phyloP scores from a whole-genome alignment of 2,113 vertebrate genomes.

The Oryzias woworae region DNA sequence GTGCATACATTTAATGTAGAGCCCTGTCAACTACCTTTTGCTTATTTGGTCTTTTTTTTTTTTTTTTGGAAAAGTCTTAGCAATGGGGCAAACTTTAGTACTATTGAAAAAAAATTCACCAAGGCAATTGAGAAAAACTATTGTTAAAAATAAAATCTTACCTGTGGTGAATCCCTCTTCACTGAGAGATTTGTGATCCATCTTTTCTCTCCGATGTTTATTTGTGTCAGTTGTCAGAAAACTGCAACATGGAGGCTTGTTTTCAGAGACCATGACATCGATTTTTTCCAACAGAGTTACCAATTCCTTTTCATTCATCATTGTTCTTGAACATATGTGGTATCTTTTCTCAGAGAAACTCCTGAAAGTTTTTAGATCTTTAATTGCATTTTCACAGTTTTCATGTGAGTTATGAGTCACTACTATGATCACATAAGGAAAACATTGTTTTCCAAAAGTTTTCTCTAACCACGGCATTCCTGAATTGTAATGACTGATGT shows the following conservation, averaged over 20 bases:
- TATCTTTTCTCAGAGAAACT: slow-evolving; percentile 28
- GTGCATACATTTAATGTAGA: too few relatives aligned
- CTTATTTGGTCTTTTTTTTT: too few relatives aligned
- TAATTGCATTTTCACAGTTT: slow-evolving; percentile 15
- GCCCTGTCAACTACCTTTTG: too few relatives aligned
- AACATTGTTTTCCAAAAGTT: slow-evolving; percentile 13
- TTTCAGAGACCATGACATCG: slow-evolving; percentile 37
- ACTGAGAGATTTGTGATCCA: not conserved
- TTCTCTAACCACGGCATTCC: slow-evolving; percentile 28
- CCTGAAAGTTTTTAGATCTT: slow-evolving; percentile 13
- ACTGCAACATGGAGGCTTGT: not conserved
- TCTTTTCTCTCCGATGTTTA: not conserved
- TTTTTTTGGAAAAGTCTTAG: too few relatives aligned
- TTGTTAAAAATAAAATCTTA: slow-evolving; percentile 1
- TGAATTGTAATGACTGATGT: slow-evolving; percentile 15
- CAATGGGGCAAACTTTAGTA: too few relatives aligned
- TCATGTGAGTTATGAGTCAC: slow-evolving; percentile 24
- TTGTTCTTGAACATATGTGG: slow-evolving; percentile 20
- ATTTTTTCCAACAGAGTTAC: slow-evolving; percentile 25
- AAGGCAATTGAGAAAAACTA: too few relatives aligned
- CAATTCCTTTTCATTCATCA: slow-evolving; percentile 20
- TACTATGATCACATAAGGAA: slow-evolving; percentile 32
- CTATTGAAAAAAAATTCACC: too few relatives aligned
- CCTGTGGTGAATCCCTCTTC: not conserved
- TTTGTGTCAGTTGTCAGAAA: not conserved